Evolutionary conservation across 64 coral and sea anemone genomes (phyloP).

Genomic region (Cladopsammia gracilis): DNA sequence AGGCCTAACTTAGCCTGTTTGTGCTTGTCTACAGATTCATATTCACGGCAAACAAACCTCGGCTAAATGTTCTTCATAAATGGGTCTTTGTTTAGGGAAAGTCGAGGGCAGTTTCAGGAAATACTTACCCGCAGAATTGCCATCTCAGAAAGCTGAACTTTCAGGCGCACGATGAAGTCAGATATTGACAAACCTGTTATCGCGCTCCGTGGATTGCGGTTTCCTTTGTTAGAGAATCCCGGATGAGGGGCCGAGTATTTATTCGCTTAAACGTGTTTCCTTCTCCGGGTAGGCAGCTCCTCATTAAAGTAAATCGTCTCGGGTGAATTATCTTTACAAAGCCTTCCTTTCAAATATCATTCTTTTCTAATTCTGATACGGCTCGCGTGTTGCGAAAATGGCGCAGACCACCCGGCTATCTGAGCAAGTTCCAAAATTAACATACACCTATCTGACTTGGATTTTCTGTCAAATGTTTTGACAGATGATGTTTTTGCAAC

Average conservation of each 20-base stretch:
- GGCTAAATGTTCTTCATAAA: conserved; percentile 17
- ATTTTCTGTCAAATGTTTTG: conserved; percentile 26
- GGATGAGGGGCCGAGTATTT: conserved; percentile 47
- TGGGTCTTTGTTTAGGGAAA: conserved; percentile 1
- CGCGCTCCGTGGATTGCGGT: conserved; percentile 62
- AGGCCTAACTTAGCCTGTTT: conserved; percentile 6
- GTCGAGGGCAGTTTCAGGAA: conserved; percentile 2
- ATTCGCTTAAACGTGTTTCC: conserved; percentile 43
- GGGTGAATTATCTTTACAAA: conserved; percentile 18
- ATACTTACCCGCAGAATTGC: conserved; percentile 60
- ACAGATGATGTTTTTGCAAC: conserved; percentile 24
- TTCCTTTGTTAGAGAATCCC: conserved; percentile 68
- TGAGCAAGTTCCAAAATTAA: conserved; percentile 11
- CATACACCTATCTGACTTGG: background rate
- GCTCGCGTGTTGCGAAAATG: background rate
- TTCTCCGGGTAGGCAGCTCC: conserved; percentile 34
- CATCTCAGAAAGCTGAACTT: conserved; percentile 37
- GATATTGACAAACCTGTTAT: conserved; percentile 61
- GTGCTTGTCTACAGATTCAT: background rate
- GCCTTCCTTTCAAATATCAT: conserved; percentile 14
- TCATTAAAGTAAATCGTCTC: conserved; percentile 48
- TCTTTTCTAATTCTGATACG: background rate
- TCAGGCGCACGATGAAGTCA: conserved; percentile 32
- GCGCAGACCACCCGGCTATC: background rate
- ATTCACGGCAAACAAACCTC: conserved; percentile 11